Evolutionary conservation across 2,888 invertebrate genomes (phyloP).

Genomic region (Meganola albula): DNA sequence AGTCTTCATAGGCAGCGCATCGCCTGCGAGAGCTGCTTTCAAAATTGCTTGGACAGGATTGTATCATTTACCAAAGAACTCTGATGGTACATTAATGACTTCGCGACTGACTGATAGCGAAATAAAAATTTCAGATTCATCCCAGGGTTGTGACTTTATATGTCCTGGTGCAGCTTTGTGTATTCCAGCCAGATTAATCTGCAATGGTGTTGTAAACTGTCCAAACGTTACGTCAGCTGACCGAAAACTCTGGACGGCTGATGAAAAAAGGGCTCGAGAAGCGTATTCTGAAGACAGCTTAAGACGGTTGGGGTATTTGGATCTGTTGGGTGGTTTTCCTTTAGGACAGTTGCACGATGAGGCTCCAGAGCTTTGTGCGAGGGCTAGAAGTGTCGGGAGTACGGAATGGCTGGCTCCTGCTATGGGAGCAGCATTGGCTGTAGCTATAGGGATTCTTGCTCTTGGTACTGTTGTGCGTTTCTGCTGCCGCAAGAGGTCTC

Average conservation of each 20-base stretch:
- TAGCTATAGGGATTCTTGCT: conserved; percentile 75
- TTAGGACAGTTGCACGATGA: conserved; percentile 83
- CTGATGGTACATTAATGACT: conserved; percentile 87
- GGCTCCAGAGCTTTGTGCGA: conserved; percentile 84
- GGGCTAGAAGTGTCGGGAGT: conserved; percentile 62
- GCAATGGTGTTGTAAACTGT: conserved; percentile 93
- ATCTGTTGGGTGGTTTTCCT: conserved; percentile 57
- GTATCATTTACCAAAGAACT: conserved; percentile 89
- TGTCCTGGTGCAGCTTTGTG: conserved; percentile 92
- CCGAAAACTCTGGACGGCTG: conserved; percentile 66
- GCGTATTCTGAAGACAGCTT: conserved; percentile 79
- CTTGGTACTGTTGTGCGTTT: conserved; percentile 79
- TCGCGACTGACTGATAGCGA: conserved; percentile 83
- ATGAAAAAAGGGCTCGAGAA: conserved; percentile 72
- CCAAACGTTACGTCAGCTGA: conserved; percentile 82
- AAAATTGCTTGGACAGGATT: conserved; percentile 94
- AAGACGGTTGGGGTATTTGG: conserved; percentile 76
- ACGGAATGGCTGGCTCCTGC: conserved; percentile 81
- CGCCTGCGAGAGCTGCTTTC: conserved; percentile 90
- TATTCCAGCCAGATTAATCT: conserved; percentile 88
- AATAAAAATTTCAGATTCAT: conserved; percentile 47
- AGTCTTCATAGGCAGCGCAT: conserved; percentile 85
- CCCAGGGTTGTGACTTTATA: conserved; percentile 86
- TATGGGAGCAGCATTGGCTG: conserved; percentile 79
- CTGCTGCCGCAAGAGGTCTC: conserved; percentile 78